A percentile compares a stretch with the other conserved stretches of the same genome.
Evolutionary conservation across 2,113 vertebrate genomes (phyloP).

Genomic region (Verasper variegatus): DNA sequence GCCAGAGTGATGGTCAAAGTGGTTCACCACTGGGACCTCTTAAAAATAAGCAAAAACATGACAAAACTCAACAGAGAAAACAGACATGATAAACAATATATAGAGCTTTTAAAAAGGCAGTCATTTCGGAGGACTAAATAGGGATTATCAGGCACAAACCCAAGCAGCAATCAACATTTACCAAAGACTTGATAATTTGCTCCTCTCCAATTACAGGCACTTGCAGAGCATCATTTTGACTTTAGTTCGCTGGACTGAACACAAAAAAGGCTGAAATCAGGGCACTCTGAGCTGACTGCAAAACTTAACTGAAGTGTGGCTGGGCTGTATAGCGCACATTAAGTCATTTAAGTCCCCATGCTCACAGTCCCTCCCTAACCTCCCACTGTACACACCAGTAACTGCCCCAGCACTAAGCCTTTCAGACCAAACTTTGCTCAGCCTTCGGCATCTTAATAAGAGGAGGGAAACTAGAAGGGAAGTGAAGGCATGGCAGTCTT

Average conservation of each 20-base stretch:
- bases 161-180: conserved; percentile 69
- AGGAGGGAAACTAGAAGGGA: conserved; percentile 74
- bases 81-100: conserved; percentile 16
- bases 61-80: conserved; percentile 24
- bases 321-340: conserved; percentile 47
- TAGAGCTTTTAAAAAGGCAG: conserved; percentile 47
- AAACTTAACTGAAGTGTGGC: conserved; percentile 42
- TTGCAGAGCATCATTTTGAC: conserved; percentile 51
- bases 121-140: conserved; percentile 55
- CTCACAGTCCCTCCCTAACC: conserved; percentile 54
- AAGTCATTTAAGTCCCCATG: conserved; percentile 69
- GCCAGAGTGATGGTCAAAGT: conserved; percentile 35
- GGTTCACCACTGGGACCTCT: conserved; percentile 36
- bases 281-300: conserved; percentile 40
- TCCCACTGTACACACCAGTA: conserved; percentile 65
- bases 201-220: conserved; percentile 64
- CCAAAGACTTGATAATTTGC: conserved; percentile 64
- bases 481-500: conserved; percentile 77
- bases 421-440: conserved; percentile 69
- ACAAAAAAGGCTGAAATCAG: conserved; percentile 55
- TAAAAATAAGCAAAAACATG: conserved; percentile 23
- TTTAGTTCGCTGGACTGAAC: conserved; percentile 41
- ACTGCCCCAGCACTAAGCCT: conserved; percentile 55
- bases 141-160: conserved; percentile 69
- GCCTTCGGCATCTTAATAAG: conserved; percentile 77